Base-by-base conservation (phyloP, 2,113 vertebrate genomes). In the Silurus asotus region DNA sequence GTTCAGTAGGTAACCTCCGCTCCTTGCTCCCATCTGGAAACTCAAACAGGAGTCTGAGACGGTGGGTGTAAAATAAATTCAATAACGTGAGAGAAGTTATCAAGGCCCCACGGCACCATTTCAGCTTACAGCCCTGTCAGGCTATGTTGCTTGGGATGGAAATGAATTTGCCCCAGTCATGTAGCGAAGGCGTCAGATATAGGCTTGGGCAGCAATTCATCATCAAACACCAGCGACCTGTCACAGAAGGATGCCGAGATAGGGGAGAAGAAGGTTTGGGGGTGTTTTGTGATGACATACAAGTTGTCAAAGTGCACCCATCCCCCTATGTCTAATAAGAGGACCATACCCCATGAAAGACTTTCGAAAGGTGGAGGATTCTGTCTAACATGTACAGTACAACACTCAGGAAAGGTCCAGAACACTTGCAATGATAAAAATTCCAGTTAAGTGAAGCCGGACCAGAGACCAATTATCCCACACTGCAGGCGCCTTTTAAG, bases 161-260 rank as follows among this genome's bases (percentile, higher is more conserved):
- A 94, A 94, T 94, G 89, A 92, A 92, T 92, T 92, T 92, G 90
- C 90, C 90, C 79, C 79, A 90, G 87, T 93, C 91, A 90, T 91
- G 92, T 91, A 90, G 92, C 92, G 90, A 88, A 83, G 67, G 88
- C 89, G 91, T 92, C 91, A 92, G 89, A 62, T 84, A 79, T 84
- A 86, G 89, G 81, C 88, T 88, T 81, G 65, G 88, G 70, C 62
- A 79, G 92, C 92, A 92, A 94, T 94, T 91, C 91, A 94, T 94
- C 94, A 94, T 88, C 72, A 0, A 37, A 74, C 17, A 2, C 82
- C 15, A 80, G 75, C 84, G 76, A 87, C 88, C 91, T 93, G 93
- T 94, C 94, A 93, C 84, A 49, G 70, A 76, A 17, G 20, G 69
- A 77, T 74, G 84, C 19, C 19, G n/a, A 55, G 72, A 65, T 5